Evolutionary conservation across 2,888 invertebrate genomes (phyloP).

Genomic region (Bugulina stolonifera): DNA sequence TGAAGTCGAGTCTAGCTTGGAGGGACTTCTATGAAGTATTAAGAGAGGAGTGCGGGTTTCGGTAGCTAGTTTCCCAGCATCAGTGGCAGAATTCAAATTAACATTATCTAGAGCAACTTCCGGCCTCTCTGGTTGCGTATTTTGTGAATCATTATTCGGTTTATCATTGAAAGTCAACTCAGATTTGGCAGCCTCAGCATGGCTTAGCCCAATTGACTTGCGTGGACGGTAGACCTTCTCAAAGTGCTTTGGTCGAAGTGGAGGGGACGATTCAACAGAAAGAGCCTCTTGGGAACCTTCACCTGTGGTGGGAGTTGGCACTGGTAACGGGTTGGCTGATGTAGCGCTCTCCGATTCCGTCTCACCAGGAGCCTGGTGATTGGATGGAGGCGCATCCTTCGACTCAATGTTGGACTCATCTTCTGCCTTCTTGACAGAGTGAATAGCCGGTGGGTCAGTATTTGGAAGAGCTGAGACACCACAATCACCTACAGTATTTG

Average conservation of each 20-base stretch:
- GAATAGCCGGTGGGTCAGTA: no score
- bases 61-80: not conserved
- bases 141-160: not conserved
- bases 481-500: no score
- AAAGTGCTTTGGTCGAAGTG: constrained; percentile 10
- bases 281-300: no score
- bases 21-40: not conserved
- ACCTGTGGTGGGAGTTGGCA: no score
- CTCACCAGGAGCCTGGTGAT: no score
- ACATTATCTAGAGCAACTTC: not conserved
- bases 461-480: no score
- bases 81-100: not conserved
- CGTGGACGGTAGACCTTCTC: constrained; percentile 11
- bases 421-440: no score
- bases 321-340: no score
- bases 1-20: not conserved
- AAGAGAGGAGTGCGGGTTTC: not conserved
- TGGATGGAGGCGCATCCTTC: no score
- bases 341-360: no score
- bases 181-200: not conserved
- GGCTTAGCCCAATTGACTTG: not conserved
- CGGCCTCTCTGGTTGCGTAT: not conserved
- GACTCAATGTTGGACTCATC: no score
- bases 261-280: constrained; percentile 3
- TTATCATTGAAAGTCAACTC: not conserved